Evolutionary conservation across 2,797 vertebrate species (phyloP), one percentile per base, ranked within the genome.

Genomic region (Lateolabrax maculatus): DNA sequence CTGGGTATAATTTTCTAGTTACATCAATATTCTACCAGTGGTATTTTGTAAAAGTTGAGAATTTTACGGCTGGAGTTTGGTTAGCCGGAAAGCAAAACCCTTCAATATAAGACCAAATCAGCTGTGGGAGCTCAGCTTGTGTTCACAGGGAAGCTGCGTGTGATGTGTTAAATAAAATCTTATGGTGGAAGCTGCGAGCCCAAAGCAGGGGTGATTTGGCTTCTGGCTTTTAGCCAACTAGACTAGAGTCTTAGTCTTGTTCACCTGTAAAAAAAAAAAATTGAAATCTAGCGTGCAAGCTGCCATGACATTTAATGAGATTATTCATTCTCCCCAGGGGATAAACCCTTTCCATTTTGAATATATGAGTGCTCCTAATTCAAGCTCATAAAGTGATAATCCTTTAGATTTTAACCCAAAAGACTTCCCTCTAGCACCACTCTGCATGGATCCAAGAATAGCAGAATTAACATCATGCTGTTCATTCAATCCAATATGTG

Each of bases 1-100:
- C 21, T 34, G 21, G 64, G 53, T 53, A 56, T 74, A 23, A 71
- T 70, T 52, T 77, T 57, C 31, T 36, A 41, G 16, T 64, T 80
- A 62, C 56, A 83, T 71, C 29, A 58, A 53, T 75, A 80, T 74
- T 84, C 21, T 31, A 74, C 15, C 46, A 36, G 39, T 55, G 15
- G 23, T 56, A 53, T 83, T 79, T 71, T 77, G 51, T 75, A 64
- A 62, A 79, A 77, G 51, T 57, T 34, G 25, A 25, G 1, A 52
- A 29, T 44, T 65, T 69, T 61, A 64, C 34, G 23, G 21, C 39
- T 58, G 10, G 9, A 34, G 39, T 68, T 72, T 43, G 34, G 65
- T 41, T 16, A 19, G 19, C 12, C n/a, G 46, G 55, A 27, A 41
- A 61, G 63, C 31, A 61, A 19, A 63, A 21, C 31, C 23, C 62